Percentiles rank a stretch among this genome's conserved stretches.
These are phyloP conservation scores for Olivierus martensii DNA, from an alignment of 1,140 invertebrate species.

Conservation along the genomic window DNA sequence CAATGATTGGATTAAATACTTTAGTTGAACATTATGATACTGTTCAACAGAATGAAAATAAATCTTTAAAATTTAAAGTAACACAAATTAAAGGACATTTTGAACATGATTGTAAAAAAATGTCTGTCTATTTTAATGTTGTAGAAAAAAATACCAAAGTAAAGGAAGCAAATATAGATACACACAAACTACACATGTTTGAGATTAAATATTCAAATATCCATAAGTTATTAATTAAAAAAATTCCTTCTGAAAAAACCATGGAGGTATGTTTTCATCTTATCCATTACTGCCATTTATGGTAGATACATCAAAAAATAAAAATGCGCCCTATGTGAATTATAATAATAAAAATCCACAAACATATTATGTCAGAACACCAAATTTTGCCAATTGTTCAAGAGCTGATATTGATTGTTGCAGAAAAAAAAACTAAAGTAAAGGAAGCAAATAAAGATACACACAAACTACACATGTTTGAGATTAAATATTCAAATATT, in stretches of 20 bases:
- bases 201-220: background rate
- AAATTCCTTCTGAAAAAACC: background rate
- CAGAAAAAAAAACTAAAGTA: background rate
- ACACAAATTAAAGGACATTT: slow-evolving; percentile 4
- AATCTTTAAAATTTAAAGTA: slow-evolving; percentile 3
- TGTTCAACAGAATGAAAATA: background rate
- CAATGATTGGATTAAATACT: slow-evolving; percentile 2
- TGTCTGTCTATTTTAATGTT: slow-evolving; percentile 9
- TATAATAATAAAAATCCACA: background rate
- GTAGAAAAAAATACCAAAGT: background rate
- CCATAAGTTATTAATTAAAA: background rate
- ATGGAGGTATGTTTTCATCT: background rate
- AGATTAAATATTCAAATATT: background rate
- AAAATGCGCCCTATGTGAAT: background rate
- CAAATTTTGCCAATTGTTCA: background rate
- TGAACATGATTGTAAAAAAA: slow-evolving; percentile 5
- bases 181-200: slow-evolving; percentile 3
- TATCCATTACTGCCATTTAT: slow-evolving; percentile 1
- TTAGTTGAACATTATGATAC: slow-evolving; percentile 8
- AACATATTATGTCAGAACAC: background rate
- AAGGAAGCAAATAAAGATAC: slow-evolving; percentile 1
- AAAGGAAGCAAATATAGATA: slow-evolving; percentile 1
- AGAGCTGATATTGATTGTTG: slow-evolving; percentile 2
- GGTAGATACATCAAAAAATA: background rate
- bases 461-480: slow-evolving; percentile 3